These are phyloP conservation scores for Drosophila nikananu DNA, from an alignment of 1,140 invertebrate genomes.

Conservation along the genomic window DNA sequence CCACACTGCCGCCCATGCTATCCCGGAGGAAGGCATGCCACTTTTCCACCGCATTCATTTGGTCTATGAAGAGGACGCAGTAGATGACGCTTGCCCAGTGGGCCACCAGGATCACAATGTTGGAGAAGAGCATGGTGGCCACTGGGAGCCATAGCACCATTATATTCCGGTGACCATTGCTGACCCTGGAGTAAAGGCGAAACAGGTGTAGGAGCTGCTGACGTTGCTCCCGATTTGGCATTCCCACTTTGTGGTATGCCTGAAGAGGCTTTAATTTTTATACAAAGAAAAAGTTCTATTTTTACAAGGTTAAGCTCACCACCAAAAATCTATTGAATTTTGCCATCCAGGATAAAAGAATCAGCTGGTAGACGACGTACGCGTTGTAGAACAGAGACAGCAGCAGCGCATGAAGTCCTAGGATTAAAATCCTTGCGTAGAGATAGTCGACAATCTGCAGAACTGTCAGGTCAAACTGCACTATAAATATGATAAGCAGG, in stretches of 20 bases:
- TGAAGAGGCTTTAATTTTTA: no score
- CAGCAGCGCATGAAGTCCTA: background rate
- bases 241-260: no score
- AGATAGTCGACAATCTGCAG: background rate
- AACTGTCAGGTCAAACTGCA: background rate
- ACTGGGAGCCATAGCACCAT: conserved; percentile 26
- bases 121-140: conserved; percentile 16
- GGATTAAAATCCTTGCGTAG: accelerated
- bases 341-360: conserved; percentile 19
- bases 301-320: background rate
- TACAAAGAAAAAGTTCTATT: background rate
- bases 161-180: conserved; percentile 7
- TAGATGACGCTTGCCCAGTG: conserved; percentile 9
- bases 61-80: conserved; percentile 2
- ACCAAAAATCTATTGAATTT: background rate
- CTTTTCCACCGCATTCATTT: background rate
- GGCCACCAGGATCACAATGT: conserved; percentile 4
- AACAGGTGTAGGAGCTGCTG: background rate
- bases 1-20: background rate
- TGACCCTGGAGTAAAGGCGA: conserved; percentile 14
- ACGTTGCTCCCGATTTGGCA: background rate
- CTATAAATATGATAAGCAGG: background rate
- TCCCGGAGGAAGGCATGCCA: background rate
- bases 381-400: conserved; percentile 8
- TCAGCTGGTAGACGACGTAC: conserved; percentile 22